Conservation (phyloP, 2,797 vertebrate species). For the Anolis apletophallus region DNA sequence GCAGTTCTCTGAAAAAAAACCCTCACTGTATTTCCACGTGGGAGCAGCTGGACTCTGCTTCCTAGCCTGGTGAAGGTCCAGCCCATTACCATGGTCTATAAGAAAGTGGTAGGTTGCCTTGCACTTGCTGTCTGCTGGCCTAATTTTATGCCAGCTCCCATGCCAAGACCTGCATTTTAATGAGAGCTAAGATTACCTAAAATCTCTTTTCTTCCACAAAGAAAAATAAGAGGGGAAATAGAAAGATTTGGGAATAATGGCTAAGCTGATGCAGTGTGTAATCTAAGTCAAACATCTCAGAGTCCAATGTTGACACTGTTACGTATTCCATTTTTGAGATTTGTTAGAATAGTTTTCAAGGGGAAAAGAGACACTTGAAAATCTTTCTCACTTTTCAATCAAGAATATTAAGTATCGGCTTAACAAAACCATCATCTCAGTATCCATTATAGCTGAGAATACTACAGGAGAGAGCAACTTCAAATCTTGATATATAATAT, state of each 20-base stretch:
- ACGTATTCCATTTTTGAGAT: background rate
- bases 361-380: background rate
- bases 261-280: background rate
- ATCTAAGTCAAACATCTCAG: background rate
- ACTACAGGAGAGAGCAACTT: background rate
- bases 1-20: background rate
- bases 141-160: background rate
- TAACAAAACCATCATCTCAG: too few species aligned
- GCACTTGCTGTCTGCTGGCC: background rate
- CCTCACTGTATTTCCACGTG: constrained; percentile 19
- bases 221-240: background rate
- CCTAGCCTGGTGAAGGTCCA: constrained; percentile 18
- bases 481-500: background rate
- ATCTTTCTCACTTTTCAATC: background rate
- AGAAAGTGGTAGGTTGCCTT: background rate
- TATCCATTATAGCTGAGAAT: background rate
- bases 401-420: background rate
- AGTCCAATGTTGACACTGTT: background rate
- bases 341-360: background rate
- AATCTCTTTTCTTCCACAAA: background rate
- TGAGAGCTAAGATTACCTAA: background rate
- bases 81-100: background rate
- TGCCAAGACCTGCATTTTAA: constrained; percentile 11
- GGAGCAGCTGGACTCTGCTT: constrained; percentile 33
- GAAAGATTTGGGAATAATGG: background rate